phyloP scores from a whole-genome alignment of 2,797 vertebrate genomes.

The Sphenodon punctatus region DNA sequence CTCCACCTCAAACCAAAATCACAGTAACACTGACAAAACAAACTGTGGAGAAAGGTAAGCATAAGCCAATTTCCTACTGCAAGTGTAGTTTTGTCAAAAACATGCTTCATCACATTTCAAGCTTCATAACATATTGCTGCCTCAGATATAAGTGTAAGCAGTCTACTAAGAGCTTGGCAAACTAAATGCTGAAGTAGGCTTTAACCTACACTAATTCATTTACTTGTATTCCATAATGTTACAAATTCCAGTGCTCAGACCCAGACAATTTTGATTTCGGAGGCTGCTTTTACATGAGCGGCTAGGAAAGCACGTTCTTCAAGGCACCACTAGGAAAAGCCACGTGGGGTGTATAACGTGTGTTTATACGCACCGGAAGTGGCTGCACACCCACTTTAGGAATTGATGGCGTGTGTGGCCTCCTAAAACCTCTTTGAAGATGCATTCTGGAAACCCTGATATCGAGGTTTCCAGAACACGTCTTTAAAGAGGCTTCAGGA shows the following conservation, averaged over 20 bases:
- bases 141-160: conserved; percentile 57
- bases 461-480: too few relatives aligned
- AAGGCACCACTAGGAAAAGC: too few relatives aligned
- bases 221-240: conserved; percentile 53
- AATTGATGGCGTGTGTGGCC: too few relatives aligned
- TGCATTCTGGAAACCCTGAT: too few relatives aligned
- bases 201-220: conserved; percentile 50
- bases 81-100: conserved; percentile 50
- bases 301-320: too few relatives aligned
- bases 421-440: too few relatives aligned
- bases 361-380: too few relatives aligned
- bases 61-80: conserved; percentile 54
- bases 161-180: conserved; percentile 56
- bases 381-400: too few relatives aligned
- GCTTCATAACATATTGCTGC: conserved; percentile 67
- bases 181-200: conserved; percentile 60
- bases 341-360: too few relatives aligned
- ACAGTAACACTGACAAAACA: not conserved
- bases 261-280: conserved; percentile 47
- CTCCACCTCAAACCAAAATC: conserved; percentile 31
- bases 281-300: too few relatives aligned
- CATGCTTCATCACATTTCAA: conserved; percentile 58
- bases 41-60: conserved; percentile 38
- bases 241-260: conserved; percentile 32
- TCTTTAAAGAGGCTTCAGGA: too few relatives aligned